A percentile compares a stretch with the other conserved stretches of the same genome.
Conservation (phyloP, 2,797 vertebrate species). For the Podarcis siculus region DNA sequence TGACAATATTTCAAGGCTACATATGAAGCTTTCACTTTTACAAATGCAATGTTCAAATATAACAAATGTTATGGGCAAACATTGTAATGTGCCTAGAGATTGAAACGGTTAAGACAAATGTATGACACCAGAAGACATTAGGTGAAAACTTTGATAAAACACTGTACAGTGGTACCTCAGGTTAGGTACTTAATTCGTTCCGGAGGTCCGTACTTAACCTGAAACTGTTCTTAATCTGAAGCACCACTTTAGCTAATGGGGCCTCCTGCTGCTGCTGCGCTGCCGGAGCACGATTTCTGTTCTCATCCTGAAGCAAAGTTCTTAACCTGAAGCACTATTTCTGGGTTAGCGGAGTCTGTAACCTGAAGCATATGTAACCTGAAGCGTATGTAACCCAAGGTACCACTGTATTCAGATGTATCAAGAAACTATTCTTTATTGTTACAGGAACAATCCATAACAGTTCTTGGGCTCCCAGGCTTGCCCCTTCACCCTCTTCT, state of each 20-base stretch:
- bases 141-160: neutral
- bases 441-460: neutral
- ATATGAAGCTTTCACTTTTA: constrained; percentile 20
- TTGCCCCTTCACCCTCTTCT: neutral
- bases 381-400: too few species aligned
- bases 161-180: neutral
- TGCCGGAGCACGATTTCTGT: too few species aligned
- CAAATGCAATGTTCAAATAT: neutral
- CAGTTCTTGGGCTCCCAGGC: neutral
- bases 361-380: too few species aligned
- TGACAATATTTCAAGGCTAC: constrained; percentile 49
- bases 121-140: neutral
- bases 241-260: too few species aligned
- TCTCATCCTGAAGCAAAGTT: too few species aligned
- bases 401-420: neutral
- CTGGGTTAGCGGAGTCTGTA: too few species aligned
- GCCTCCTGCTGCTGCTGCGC: too few species aligned
- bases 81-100: neutral
- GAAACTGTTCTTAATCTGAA: too few species aligned
- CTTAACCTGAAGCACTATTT: too few species aligned
- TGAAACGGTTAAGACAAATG: neutral
- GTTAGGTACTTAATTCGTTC: too few species aligned
- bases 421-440: neutral
- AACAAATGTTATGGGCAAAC: neutral
- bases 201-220: too few species aligned